Evolutionary conservation across 2,888 invertebrate genomes (phyloP), one percentile per base, ranked within the genome.

Genomic region (Meteorus colon): DNA sequence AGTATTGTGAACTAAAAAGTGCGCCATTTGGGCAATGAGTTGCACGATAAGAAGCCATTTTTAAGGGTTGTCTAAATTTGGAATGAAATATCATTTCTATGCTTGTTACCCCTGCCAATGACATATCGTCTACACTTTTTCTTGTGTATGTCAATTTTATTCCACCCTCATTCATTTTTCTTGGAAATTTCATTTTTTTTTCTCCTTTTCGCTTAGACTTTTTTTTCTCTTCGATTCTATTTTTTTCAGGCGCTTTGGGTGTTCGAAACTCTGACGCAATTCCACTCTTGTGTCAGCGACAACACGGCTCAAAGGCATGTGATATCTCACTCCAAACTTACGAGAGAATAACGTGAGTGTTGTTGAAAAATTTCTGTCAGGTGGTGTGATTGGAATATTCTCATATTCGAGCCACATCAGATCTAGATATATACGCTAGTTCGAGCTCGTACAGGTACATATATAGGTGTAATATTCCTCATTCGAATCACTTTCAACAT

Each of bases 321-420:
- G 65, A 72, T 51, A 72, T 72, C 19, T 63, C 63, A 45, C 48
- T 63, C 41, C 19, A 16, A 41, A 24, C 27, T 45, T 27, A 62
- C 29, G 29, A 68, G 48, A 48, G 48, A 29, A 51, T 31, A 48
- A 68, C 19, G 10, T 19, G 19, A 14, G 51, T 29, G 66, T 19
- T 8, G 31, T 29, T 68, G n/a, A n/a, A 19, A 8, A 68, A 51
- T 31, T 41, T 51, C 51, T 68, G 27, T 45, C 27, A 51, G 4
- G 10, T 24, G 6, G 48, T 48, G 63, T 72, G 72, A 72, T 72
- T 72, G 63, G 72, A 72, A 72, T 62, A 72, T 72, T 72, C 62
- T 31, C 51, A 48, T 19, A 59, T 59, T 59, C 14, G 31, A 68
- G n/a, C 3, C 4, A 51, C 12, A 66, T 66, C 8, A 55, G n/a